A percentile compares a stretch with the other conserved stretches of the same genome.
phyloP scores from a whole-genome alignment of 2,113 vertebrate species.

The Hylia prasina region DNA sequence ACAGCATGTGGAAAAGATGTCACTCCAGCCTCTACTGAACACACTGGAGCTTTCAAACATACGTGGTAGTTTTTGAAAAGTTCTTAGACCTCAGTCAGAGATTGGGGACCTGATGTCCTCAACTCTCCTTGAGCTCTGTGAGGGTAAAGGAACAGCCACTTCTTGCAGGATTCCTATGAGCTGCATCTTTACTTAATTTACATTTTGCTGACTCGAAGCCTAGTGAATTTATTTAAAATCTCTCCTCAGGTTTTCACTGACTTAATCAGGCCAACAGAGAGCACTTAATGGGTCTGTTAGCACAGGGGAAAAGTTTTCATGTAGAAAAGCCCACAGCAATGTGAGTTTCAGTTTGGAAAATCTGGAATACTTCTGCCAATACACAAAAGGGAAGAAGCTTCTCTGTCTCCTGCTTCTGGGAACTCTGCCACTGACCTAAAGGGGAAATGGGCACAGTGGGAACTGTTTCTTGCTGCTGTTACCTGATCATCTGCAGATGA shows the following conservation, averaged over 20 bases:
- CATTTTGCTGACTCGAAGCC: not conserved
- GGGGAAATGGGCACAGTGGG: not conserved
- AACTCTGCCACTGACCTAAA: not conserved
- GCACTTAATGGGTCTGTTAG: not conserved
- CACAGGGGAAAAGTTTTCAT: not conserved
- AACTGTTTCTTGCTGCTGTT: not conserved
- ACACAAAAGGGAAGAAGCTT: not conserved
- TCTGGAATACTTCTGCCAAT: not conserved
- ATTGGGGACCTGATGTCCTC: not conserved
- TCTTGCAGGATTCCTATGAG: not conserved
- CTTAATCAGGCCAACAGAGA: slow-evolving; percentile 13
- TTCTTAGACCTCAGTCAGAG: not conserved
- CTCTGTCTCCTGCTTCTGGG: not conserved
- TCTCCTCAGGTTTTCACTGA: not conserved
- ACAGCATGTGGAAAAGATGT: not conserved
- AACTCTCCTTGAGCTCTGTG: not conserved
- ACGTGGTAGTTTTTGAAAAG: not conserved
- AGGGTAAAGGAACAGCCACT: not conserved
- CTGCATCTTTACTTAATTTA: not conserved
- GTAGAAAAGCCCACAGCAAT: not conserved
- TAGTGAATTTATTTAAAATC: not conserved
- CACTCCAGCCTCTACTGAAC: not conserved
- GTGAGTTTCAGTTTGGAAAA: not conserved
- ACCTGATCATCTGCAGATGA: not conserved
- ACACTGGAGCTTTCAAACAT: not conserved